Base-by-base conservation (phyloP, 1,140 invertebrate species). In the Lordiphosa stackelbergi region DNA sequence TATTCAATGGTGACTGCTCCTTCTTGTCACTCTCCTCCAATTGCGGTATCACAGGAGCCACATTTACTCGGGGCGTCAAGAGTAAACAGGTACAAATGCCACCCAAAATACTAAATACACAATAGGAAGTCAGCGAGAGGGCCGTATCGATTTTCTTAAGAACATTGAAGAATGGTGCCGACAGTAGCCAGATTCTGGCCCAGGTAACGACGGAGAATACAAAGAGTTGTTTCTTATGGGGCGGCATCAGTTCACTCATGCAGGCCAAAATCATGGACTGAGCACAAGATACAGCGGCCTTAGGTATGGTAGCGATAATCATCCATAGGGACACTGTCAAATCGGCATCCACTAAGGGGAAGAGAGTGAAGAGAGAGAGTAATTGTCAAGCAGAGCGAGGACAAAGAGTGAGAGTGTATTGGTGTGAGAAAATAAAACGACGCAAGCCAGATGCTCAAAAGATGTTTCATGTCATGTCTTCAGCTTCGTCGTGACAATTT, bases 181-280 rank as follows among this genome's bases (percentile, higher is more conserved):
- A 84, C 5, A 87, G 62, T 0, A 87, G 63, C 71, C 81, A 86
- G 1, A 87, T 41, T 0, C 86, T 60, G 3, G 86, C 85, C 63
- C 77, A 86, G 4, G 81, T 85, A 19, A 87, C 77, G n/a, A 87
- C 84, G 1, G 86, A 87, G 51, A 87, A 87, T 35, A 81, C 85
- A 36, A 69, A 87, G 5, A 81, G 68, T 31, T 69, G 65, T 52
- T 85, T 86, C 34, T 87, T 87, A 41, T 85, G 69, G 7, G 66
- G 51, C 11, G 86, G 77, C 66, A 87, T 58, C 24, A 87, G 51
- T 12, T 87, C 86, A 13, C 78, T 66, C 73, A 85, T 85, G 64
- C 86, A 87, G 47, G 84, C 86, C 19, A 87, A 49, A 3, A 87
- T 49, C 71, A 87, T 84, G 9, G 86, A 87, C 47, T 86, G 85